A percentile compares a stretch with the other conserved stretches of the same genome.
These are phyloP conservation scores for Dolomedes plantarius DNA, from an alignment of 2,888 invertebrate species.

Conservation along the genomic window DNA sequence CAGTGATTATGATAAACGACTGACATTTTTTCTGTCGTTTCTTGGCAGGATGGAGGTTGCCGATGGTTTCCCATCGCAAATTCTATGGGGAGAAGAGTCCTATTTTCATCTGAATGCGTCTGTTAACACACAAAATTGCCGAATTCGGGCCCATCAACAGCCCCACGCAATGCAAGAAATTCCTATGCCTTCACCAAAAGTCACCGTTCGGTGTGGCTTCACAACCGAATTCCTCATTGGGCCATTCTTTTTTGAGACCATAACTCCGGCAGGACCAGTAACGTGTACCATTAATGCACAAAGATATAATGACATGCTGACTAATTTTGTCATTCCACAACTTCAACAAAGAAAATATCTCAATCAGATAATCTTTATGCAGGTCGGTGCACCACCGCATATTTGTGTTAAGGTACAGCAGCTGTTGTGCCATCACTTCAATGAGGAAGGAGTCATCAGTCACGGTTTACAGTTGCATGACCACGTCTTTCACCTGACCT, in stretches of 20 bases:
- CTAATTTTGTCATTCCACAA: slow-evolving; percentile 3
- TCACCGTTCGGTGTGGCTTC: slow-evolving; percentile 19
- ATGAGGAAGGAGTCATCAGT: slow-evolving; percentile 10
- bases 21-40: neutral
- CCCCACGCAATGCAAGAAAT: neutral
- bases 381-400: slow-evolving; percentile 26
- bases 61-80: neutral
- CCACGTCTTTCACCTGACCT: neutral
- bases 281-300: neutral
- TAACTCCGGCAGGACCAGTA: neutral
- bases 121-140: neutral
- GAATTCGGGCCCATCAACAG: neutral
- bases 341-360: slow-evolving; percentile 3
- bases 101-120: neutral
- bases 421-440: slow-evolving; percentile 16
- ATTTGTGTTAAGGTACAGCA: neutral
- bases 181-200: neutral
- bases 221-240: slow-evolving; percentile 5
- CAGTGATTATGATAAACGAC: neutral
- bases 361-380: slow-evolving; percentile 1
- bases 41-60: neutral
- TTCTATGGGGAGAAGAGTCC: neutral
- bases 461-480: slow-evolving; percentile 1
- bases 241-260: neutral
- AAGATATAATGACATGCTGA: neutral